Percentiles rank a stretch among this genome's conserved stretches.
Evolutionary conservation across 1,140 invertebrate genomes (phyloP).

Genomic region (Drosophila trapezifrons): DNA sequence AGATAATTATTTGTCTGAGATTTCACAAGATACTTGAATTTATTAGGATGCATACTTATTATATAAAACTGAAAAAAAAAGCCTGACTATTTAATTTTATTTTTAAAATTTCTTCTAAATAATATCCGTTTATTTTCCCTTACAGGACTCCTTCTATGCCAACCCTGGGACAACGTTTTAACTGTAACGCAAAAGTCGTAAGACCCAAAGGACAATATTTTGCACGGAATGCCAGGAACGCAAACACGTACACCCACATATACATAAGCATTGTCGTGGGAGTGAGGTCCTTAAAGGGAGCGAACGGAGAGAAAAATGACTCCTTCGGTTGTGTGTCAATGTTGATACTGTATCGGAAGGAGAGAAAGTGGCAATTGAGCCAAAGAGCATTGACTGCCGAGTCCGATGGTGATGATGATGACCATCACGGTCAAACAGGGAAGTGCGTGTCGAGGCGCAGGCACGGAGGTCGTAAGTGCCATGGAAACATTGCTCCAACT

Average conservation of each 20-base stretch:
- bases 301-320: slow-evolving; percentile 46
- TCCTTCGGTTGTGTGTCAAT: slow-evolving; percentile 45
- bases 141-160: not conserved
- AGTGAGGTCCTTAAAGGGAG: slow-evolving; percentile 32
- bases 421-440: slow-evolving; percentile 45
- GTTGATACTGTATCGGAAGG: slow-evolving; percentile 39
- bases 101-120: not conserved
- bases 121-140: not conserved
- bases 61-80: not conserved
- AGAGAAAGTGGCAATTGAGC: slow-evolving; percentile 33
- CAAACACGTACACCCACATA: slow-evolving; percentile 22
- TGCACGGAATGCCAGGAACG: slow-evolving; percentile 48
- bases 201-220: slow-evolving; percentile 64
- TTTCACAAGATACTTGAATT: too few species aligned
- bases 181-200: slow-evolving; percentile 20
- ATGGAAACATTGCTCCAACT: slow-evolving; percentile 34
- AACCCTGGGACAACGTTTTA: slow-evolving; percentile 43
- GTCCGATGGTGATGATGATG: slow-evolving; percentile 32
- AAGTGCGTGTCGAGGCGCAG: slow-evolving; percentile 51
- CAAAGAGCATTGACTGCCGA: slow-evolving; percentile 51
- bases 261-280: slow-evolving; percentile 7
- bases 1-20: too few species aligned
- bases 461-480: slow-evolving; percentile 62
- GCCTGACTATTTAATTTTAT: too few species aligned
- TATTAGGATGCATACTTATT: not conserved